A percentile compares a stretch with the other conserved stretches of the same genome.
Conservation (phyloP, 2,113 vertebrate species). For the Neogobius melanostomus region DNA sequence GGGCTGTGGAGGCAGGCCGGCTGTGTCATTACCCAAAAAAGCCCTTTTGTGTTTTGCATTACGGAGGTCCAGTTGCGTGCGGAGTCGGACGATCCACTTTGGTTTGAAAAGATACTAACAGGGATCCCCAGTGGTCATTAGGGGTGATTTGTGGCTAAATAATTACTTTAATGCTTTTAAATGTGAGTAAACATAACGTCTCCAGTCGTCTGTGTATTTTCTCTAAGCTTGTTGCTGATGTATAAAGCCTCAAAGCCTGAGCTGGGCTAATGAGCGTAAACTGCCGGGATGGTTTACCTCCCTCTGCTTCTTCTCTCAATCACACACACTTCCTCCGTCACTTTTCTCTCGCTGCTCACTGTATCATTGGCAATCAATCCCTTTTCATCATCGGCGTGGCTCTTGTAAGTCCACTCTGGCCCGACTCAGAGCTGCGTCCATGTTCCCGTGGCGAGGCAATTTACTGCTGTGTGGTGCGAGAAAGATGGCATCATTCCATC, state of each 20-base stretch:
- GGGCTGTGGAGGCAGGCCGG: slow-evolving; percentile 46
- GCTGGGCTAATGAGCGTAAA: slow-evolving; percentile 65
- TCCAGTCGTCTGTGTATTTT: slow-evolving; percentile 22
- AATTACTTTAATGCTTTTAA: slow-evolving; percentile 16
- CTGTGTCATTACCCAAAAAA: slow-evolving; percentile 55
- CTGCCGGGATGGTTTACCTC: slow-evolving; percentile 54
- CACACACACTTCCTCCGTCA: slow-evolving; percentile 18
- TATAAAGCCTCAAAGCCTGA: slow-evolving; percentile 60
- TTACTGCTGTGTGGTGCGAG: slow-evolving; percentile 25
- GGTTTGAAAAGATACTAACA: slow-evolving; percentile 63
- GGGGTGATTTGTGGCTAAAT: slow-evolving; percentile 37
- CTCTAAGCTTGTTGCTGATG: slow-evolving; percentile 28
- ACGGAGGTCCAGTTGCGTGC: slow-evolving; percentile 49
- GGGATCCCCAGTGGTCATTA: slow-evolving; percentile 30
- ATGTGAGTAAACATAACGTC: slow-evolving; percentile 7
- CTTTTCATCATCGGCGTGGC: slow-evolving; percentile 3
- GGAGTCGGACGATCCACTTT: slow-evolving; percentile 38
- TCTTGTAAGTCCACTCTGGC: slow-evolving; percentile 9
- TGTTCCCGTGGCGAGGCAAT: slow-evolving; percentile 28
- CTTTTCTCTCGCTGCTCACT: not conserved
- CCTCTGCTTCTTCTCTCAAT: slow-evolving; percentile 20
- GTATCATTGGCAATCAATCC: slow-evolving; percentile 9
- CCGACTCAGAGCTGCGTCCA: not conserved
- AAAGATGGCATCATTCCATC: slow-evolving; percentile 28
- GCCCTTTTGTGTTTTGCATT: slow-evolving; percentile 66